phyloP scores from a whole-genome alignment of 2,113 vertebrate species.

The Charina bottae region DNA sequence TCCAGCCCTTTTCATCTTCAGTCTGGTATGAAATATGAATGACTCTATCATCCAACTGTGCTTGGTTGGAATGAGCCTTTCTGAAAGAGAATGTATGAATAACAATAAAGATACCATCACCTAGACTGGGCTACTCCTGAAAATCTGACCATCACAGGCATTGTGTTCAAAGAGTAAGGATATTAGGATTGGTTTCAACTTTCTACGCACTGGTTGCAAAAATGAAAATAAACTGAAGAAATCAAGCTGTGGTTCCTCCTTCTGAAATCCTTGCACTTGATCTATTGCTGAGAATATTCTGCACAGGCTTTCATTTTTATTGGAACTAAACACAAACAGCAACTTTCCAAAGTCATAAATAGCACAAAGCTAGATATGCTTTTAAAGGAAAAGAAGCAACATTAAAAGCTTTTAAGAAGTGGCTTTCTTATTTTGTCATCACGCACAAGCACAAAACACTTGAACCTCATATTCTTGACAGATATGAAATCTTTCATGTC shows the following conservation, averaged over 20 bases:
- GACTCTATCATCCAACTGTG: background rate
- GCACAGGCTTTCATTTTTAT: fast-evolving
- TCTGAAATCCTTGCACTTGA: fast-evolving
- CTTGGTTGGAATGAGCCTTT: background rate
- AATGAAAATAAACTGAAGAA: background rate
- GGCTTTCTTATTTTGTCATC: slow-evolving; percentile 60
- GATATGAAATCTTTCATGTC: slow-evolving; percentile 60
- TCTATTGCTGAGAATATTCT: background rate
- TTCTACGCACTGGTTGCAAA: background rate
- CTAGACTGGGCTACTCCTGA: background rate
- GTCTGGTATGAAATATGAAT: background rate
- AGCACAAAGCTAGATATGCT: slow-evolving; percentile 37
- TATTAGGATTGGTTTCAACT: fast-evolving
- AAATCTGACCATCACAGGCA: slow-evolving; percentile 2
- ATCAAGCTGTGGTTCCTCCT: background rate
- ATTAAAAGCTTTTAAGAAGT: slow-evolving; percentile 59
- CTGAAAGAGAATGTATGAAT: slow-evolving; percentile 1
- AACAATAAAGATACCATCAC: background rate
- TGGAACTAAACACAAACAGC: slow-evolving; percentile 32
- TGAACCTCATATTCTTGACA: slow-evolving; percentile 61
- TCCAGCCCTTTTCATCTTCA: background rate
- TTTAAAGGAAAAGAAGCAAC: slow-evolving; percentile 56
- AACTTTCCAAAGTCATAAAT: slow-evolving; percentile 55
- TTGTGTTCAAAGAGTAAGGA: background rate
- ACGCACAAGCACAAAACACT: slow-evolving; percentile 53